Evolutionary conservation across 1,140 invertebrate species (phyloP).

Genomic region (Drosophila sucinea): DNA sequence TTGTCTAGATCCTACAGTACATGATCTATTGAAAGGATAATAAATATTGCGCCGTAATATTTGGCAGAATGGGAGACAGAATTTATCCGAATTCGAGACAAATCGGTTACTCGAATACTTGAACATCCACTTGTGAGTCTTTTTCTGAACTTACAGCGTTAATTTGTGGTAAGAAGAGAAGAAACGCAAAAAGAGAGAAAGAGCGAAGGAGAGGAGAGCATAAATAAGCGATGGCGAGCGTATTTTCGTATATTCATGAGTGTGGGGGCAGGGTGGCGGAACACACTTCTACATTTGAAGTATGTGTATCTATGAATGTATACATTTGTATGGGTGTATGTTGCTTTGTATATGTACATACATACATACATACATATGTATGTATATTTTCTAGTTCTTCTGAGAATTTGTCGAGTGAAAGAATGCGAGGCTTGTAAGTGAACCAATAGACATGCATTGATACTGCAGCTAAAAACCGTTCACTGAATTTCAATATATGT

Average conservation of each 20-base stretch:
- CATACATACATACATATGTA: not conserved
- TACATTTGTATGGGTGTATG: not conserved
- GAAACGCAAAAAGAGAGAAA: slow-evolving; percentile 20
- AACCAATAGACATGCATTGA: slow-evolving; percentile 1
- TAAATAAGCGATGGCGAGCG: not conserved
- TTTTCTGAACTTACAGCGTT: slow-evolving; percentile 11
- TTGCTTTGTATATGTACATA: not conserved
- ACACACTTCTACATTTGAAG: not conserved
- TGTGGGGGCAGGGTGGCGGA: not conserved
- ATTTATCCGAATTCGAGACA: not conserved
- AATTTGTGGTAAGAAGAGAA: slow-evolving; percentile 26
- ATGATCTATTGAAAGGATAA: too few species aligned
- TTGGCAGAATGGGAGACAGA: too few species aligned
- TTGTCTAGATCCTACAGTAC: too few species aligned
- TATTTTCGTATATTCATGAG: not conserved
- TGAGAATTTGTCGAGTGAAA: slow-evolving; percentile 11
- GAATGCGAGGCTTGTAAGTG: slow-evolving; percentile 12
- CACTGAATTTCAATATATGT: slow-evolving; percentile 8
- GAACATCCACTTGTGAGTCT: slow-evolving; percentile 3
- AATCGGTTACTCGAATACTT: not conserved
- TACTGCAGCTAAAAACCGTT: not conserved
- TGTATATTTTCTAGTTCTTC: slow-evolving; percentile 1
- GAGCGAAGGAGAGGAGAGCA: slow-evolving; percentile 41
- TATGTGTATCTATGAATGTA: not conserved
- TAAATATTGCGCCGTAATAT: too few species aligned